These are phyloP conservation scores for Muscicapa striata DNA, from an alignment of 2,797 vertebrate species.

Conservation along the genomic window DNA sequence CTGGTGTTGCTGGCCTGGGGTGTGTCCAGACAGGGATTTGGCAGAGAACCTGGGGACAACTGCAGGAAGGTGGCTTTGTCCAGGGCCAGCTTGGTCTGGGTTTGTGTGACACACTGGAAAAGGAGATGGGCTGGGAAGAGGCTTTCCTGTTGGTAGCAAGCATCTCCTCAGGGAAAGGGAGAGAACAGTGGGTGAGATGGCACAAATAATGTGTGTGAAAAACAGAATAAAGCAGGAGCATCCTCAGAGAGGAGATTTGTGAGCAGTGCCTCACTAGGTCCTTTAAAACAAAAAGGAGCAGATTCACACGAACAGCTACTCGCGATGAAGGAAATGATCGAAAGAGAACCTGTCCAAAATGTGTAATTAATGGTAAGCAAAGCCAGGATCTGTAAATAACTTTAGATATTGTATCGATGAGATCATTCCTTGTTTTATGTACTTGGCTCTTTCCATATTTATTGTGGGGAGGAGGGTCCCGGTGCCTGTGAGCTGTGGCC, in stretches of 20 bases:
- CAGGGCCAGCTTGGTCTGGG: not conserved
- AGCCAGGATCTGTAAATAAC: constrained; percentile 85
- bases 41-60: not conserved
- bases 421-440: constrained; percentile 79
- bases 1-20: fast-evolving
- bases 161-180: not conserved
- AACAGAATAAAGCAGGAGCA: constrained; percentile 56
- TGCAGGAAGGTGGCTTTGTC: not conserved
- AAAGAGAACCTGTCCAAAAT: constrained; percentile 12
- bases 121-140: not conserved
- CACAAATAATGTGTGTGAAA: not conserved
- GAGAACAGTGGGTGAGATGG: not conserved
- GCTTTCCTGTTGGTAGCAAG: not conserved
- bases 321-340: not conserved
- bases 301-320: not conserved
- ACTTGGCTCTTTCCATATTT: constrained; percentile 82
- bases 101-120: fast-evolving
- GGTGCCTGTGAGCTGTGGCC: constrained; percentile 23
- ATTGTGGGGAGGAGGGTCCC: constrained; percentile 73
- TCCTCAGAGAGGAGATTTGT: not conserved
- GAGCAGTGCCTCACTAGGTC: not conserved
- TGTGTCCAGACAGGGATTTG: not conserved
- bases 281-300: not conserved
- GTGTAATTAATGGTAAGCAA: constrained; percentile 21
- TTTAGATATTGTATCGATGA: constrained; percentile 82